These are phyloP conservation scores for Drosophila putrida DNA, from an alignment of 2,888 invertebrate genomes.

Conservation along the genomic window DNA sequence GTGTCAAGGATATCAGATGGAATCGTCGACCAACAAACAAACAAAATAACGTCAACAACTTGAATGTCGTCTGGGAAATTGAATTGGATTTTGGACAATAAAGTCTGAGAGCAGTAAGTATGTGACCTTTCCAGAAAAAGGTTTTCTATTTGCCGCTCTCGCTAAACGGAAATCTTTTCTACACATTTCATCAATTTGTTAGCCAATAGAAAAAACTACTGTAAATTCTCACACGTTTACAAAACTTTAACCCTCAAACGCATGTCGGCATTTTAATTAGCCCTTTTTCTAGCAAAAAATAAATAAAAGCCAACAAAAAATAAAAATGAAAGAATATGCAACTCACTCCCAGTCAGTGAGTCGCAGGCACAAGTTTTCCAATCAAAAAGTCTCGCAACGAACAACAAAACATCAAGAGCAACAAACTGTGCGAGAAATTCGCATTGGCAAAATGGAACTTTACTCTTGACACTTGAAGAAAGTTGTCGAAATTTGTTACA, in stretches of 20 bases:
- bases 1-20: constrained; percentile 58
- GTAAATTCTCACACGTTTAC: constrained; percentile 47
- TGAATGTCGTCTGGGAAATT: constrained; percentile 28
- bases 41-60: constrained; percentile 34
- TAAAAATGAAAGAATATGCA: constrained; percentile 11
- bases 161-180: neutral
- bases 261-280: constrained; percentile 54
- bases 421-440: constrained; percentile 40
- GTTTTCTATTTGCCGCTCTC: neutral
- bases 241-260: constrained; percentile 41
- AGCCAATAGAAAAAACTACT: constrained; percentile 28
- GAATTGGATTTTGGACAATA: constrained; percentile 23
- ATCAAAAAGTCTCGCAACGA: constrained; percentile 53
- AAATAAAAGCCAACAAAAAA: neutral
- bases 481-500: constrained; percentile 10
- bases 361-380: constrained; percentile 52
- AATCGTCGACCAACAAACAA: constrained; percentile 23
- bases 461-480: constrained; percentile 9
- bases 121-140: neutral
- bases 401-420: constrained; percentile 27
- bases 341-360: constrained; percentile 29
- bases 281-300: constrained; percentile 1
- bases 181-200: constrained; percentile 28
- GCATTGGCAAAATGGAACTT: constrained; percentile 30
- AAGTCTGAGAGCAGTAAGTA: neutral